Conservation (phyloP, 2,797 vertebrate species). For the Hozukius guyotensis region DNA sequence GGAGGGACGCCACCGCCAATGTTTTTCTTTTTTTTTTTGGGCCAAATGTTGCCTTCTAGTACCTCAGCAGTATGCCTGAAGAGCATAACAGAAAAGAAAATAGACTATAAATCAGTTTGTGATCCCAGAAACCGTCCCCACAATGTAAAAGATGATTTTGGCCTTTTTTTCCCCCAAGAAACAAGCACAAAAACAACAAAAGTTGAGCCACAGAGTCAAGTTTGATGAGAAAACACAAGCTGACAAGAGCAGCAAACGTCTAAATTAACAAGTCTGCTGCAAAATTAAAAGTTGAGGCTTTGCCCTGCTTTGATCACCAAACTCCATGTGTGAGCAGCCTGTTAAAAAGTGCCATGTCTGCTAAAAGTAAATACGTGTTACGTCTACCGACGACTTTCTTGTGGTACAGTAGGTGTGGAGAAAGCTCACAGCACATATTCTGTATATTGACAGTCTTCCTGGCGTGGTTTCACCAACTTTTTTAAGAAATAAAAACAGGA, state of each 20-base stretch:
- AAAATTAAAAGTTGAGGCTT: slow-evolving; percentile 47
- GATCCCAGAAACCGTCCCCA: not conserved
- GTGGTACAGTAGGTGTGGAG: slow-evolving; percentile 32
- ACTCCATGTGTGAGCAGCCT: slow-evolving; percentile 37
- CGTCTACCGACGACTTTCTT: slow-evolving; percentile 43
- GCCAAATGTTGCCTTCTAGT: slow-evolving; percentile 33
- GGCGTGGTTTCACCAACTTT: slow-evolving; percentile 24
- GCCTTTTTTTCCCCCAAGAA: not conserved
- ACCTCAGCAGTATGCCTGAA: slow-evolving; percentile 12
- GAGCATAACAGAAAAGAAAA: not conserved
- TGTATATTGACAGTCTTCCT: slow-evolving; percentile 29
- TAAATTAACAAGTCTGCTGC: slow-evolving; percentile 28
- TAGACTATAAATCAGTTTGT: not conserved
- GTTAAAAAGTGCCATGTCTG: slow-evolving; percentile 26
- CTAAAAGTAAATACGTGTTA: slow-evolving; percentile 18
- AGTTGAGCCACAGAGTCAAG: not conserved
- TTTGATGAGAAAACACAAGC: not conserved
- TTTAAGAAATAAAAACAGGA: slow-evolving; percentile 33
- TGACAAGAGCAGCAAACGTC: slow-evolving; percentile 1
- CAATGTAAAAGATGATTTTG: not conserved
- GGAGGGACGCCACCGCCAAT: slow-evolving; percentile 51
- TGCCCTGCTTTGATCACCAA: slow-evolving; percentile 50
- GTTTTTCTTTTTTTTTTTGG: not conserved
- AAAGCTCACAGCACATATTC: slow-evolving; percentile 17
- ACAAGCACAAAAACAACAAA: not conserved